Evolutionary conservation across 2,888 invertebrate genomes (phyloP), one percentile per base, ranked within the genome.

Genomic region (Ormyrus labotus): DNA sequence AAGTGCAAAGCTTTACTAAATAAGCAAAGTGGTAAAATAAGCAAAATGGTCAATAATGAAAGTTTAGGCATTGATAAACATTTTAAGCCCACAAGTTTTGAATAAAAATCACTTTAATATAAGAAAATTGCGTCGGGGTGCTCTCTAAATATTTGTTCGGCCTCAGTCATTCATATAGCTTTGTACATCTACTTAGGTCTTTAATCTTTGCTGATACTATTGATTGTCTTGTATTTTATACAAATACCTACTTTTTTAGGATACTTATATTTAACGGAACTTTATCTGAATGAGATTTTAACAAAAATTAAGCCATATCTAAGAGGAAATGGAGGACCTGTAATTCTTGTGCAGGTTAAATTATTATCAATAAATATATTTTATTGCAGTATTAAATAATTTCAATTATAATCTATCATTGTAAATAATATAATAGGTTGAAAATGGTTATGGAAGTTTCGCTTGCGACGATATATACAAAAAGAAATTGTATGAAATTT

Each of bases 371-470:
- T 19, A 13, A 65, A 48, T 45, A 60, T 9, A 65, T 11, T 4
- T 19, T n/a, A 58, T 50, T 11, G 2, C 8, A 19, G 19, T 19
- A 19, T 19, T 19, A 19, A 19, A 19, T 2, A 1, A 19, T 19
- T 2, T 19, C 19, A 19, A 19, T 19, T 19, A 19, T 19, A 19
- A 19, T 19, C 1, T 19, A 19, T 19, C 19, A 2, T 19, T 19
- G 19, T 19, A 19, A 19, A 19, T 19, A 2, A 19, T 19, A 19
- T 6, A 9, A 9, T 11, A 95, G 94, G 93, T 97, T 47, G 98
- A 98, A 92, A 99, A 99, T 90, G 98, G 97, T 89, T 98, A 98
- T 85, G 98, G 98, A 4, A 96, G 97, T 86, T 97, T 94, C 87
- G 94, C 94, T 6, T 95, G 94, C 85, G 96, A 97, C 88, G 91